Evolutionary conservation across 2,113 vertebrate genomes (phyloP).

Genomic region (Neolamprologus variostigma): DNA sequence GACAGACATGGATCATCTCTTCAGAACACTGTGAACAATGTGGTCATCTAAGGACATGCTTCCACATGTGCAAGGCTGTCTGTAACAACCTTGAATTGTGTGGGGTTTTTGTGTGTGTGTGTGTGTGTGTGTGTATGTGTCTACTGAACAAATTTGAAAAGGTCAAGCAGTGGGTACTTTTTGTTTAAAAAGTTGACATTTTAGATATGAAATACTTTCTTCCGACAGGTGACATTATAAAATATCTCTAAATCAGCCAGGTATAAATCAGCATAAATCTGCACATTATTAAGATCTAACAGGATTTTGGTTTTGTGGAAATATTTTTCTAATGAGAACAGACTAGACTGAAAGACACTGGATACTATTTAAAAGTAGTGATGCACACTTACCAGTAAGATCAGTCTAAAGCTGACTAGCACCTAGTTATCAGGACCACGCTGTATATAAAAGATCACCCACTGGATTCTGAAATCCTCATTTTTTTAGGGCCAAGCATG

Average conservation of each 20-base stretch:
- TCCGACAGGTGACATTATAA: neutral
- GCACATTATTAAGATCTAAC: neutral
- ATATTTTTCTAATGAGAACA: neutral
- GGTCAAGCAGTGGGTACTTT: neutral
- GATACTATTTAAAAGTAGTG: neutral
- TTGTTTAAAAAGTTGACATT: neutral
- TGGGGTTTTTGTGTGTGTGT: neutral
- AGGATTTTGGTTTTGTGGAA: neutral
- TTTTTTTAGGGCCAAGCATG: neutral
- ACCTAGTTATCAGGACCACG: neutral
- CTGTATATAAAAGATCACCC: neutral
- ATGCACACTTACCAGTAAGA: neutral
- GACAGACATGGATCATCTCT: neutral
- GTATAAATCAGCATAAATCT: neutral
- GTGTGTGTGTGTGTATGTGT: neutral
- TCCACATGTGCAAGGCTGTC: neutral
- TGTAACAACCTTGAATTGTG: neutral
- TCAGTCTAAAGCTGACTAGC: neutral
- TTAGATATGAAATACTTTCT: neutral
- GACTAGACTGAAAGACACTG: neutral
- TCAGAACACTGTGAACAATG: neutral
- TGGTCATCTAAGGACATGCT: neutral
- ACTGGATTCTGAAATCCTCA: neutral
- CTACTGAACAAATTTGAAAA: neutral
- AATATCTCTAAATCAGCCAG: neutral